Evolutionary conservation across 1,140 invertebrate genomes (phyloP).

Genomic region (Eulimnadia texana): DNA sequence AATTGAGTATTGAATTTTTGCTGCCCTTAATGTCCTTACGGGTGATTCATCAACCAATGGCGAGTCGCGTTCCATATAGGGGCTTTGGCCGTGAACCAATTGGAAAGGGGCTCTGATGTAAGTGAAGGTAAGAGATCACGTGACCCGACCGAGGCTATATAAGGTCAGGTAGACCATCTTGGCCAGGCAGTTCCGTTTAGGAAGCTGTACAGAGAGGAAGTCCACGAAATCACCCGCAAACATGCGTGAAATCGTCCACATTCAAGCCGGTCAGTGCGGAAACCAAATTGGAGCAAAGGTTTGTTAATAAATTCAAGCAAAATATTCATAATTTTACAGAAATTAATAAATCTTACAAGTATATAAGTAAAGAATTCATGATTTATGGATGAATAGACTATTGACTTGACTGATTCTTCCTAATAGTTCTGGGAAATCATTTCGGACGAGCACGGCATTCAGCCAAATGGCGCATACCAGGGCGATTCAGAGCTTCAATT

Average conservation of each 20-base stretch:
- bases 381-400: not conserved
- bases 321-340: too few species aligned
- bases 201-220: not conserved
- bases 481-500: conserved; percentile 35
- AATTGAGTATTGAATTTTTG: too few species aligned
- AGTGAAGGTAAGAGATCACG: too few species aligned
- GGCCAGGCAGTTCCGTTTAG: not conserved
- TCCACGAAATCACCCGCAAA: too few species aligned
- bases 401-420: not conserved
- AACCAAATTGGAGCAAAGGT: conserved; percentile 92
- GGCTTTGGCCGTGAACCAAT: too few species aligned
- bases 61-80: too few species aligned
- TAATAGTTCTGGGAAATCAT: conserved; percentile 38
- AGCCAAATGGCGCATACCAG: conserved; percentile 35
- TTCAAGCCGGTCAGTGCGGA: conserved; percentile 84
- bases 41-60: too few species aligned
- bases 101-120: too few species aligned
- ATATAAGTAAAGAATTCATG: too few species aligned
- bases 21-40: too few species aligned
- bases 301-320: conserved; percentile 20
- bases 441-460: conserved; percentile 38
- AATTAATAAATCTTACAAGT: too few species aligned
- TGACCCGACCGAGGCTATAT: too few species aligned
- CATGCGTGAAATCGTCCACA: conserved; percentile 89
- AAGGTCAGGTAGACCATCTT: not conserved